Evolutionary conservation across 2,888 invertebrate genomes (phyloP), one percentile per base, ranked within the genome.

Genomic region (Monoplex corrugatus): DNA sequence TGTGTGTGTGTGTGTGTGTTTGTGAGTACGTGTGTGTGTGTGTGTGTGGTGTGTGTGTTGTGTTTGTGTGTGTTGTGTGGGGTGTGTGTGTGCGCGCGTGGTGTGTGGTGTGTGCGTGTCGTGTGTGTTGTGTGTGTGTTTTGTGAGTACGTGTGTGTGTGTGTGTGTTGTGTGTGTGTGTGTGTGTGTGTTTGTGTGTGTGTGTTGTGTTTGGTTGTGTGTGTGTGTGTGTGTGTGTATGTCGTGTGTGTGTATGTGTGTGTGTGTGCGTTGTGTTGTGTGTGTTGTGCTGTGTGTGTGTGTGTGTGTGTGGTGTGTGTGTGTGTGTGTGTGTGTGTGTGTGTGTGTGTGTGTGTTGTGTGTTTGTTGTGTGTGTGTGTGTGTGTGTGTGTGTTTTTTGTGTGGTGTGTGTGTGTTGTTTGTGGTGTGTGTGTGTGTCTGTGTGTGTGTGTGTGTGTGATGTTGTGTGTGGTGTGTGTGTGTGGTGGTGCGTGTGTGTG

Each of bases 211-310:
- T n/a, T n/a, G n/a, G n/a, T n/a, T 1, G 16, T 72, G 32, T 72
- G 2, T n/a, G 10, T 72, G n/a, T 72, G 10, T n/a, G n/a, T n/a
- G n/a, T 72, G n/a, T 72, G n/a, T 72, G n/a, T 72, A 28, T 72
- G n/a, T 72, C 68, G n/a, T n/a, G n/a, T 68, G 63, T 68, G 63
- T 68, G 72, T 68, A n/a, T 68, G 63, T 68, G 63, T 68, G 63
- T 68, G 63, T 68, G 63, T 68, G 63, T 68, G 63, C 28, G 63
- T 72, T n/a, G 32, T 32, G n/a, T 72, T 50, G 50, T 50, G 50
- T 50, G n/a, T n/a, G n/a, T 57, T 13, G 16, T 57, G 23, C 23
- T 57, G 57, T 19, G 16, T 19, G 13, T 13, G 57, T 23, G 57
- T 57, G 57, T 23, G 57, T 57, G 16, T 57, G 57, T 23, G 16